phyloP scores from a whole-genome alignment of 2,797 vertebrate species.

The Dromococcyx pavoninus region DNA sequence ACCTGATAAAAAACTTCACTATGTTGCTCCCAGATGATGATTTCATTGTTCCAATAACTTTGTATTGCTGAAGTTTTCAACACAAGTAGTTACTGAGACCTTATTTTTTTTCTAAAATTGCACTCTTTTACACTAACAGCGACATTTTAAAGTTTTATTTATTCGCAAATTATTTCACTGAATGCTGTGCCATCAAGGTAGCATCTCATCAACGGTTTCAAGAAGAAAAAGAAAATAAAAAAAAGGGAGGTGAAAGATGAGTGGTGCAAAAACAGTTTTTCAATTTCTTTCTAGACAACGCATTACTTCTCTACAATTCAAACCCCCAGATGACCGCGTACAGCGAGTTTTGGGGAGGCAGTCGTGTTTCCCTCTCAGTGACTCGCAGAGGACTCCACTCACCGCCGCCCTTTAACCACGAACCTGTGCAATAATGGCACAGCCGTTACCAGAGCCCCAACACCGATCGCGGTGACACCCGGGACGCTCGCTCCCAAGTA shows the following conservation, averaged over 20 bases:
- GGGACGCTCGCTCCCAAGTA: no score
- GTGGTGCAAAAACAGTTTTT: fast-evolving
- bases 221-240: not conserved
- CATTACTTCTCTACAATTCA: not conserved
- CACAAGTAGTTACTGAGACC: no score
- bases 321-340: fast-evolving
- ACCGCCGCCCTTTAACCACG: no score
- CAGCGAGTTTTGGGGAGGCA: fast-evolving
- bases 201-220: fast-evolving
- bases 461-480: no score
- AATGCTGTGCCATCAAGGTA: not conserved
- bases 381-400: no score
- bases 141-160: not conserved
- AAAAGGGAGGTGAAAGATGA: fast-evolving
- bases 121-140: not conserved
- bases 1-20: no score
- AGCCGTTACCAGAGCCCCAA: no score
- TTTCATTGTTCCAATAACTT: not conserved
- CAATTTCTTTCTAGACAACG: fast-evolving
- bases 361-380: fast-evolving
- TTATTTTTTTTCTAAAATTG: not conserved
- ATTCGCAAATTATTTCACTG: not conserved
- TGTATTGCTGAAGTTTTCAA: not conserved
- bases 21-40: not conserved
- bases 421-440: no score